Conservation (phyloP, 2,113 vertebrate species). For the Leptosomus discolor region DNA sequence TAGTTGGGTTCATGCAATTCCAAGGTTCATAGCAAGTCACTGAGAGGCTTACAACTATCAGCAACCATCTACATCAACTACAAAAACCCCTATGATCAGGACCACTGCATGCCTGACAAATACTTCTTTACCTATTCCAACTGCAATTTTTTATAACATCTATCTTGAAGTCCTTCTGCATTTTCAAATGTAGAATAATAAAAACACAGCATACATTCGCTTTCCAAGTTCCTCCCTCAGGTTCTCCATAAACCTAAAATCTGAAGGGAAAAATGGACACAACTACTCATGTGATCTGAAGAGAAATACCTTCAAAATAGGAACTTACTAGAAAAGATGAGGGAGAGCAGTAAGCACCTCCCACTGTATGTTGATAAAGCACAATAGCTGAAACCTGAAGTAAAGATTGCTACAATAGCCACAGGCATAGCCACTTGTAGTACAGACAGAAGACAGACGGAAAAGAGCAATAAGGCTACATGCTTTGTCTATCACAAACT, state of each 20-base stretch:
- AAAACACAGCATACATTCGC: background rate
- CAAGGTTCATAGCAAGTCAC: background rate
- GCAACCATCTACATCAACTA: background rate
- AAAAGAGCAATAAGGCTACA: background rate
- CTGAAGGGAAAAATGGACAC: background rate
- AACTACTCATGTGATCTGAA: background rate
- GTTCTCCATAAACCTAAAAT: background rate
- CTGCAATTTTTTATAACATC: rapidly evolving
- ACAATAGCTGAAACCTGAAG: background rate
- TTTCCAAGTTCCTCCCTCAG: background rate
- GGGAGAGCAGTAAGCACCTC: background rate
- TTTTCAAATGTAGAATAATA: background rate
- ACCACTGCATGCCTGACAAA: background rate
- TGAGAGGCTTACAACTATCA: background rate
- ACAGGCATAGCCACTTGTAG: background rate
- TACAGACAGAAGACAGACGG: background rate
- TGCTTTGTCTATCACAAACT: background rate
- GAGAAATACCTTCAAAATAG: background rate
- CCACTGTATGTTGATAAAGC: background rate
- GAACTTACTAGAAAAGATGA: background rate
- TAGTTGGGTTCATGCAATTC: background rate
- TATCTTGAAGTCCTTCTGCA: background rate
- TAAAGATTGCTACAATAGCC: background rate
- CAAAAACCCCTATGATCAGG: background rate
- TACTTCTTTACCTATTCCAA: background rate